phyloP scores from a whole-genome alignment of 2,797 vertebrate species.

The Premnoplex brunnescens region DNA sequence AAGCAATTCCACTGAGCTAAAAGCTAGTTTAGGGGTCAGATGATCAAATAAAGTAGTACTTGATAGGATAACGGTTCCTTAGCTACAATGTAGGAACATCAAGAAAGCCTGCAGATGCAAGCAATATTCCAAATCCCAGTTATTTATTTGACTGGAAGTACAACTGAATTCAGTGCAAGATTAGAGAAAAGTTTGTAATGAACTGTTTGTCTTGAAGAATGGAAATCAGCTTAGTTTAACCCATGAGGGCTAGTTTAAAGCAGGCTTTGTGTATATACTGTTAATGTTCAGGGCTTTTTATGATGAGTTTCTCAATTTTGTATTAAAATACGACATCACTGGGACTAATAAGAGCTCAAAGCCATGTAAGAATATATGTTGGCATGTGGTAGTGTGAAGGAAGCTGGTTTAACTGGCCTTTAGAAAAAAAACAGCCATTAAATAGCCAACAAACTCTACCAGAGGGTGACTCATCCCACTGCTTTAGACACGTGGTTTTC shows the following conservation, averaged over 20 bases:
- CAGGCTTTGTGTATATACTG: neutral
- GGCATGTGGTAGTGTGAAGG: neutral
- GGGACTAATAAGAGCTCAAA: neutral
- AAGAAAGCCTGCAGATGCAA: neutral
- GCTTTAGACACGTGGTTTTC: neutral
- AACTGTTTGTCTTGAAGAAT: neutral
- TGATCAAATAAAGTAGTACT: neutral
- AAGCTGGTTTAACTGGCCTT: slow-evolving; percentile 40
- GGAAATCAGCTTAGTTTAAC: neutral
- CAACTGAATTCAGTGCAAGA: neutral
- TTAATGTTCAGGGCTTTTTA: neutral
- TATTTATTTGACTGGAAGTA: neutral
- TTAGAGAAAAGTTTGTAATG: neutral
- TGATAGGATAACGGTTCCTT: slow-evolving; percentile 1
- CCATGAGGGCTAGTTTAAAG: neutral
- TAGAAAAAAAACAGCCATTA: neutral
- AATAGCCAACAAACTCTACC: neutral
- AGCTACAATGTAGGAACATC: neutral
- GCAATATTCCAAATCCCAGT: neutral
- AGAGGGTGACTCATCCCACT: slow-evolving; percentile 4
- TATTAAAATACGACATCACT: neutral
- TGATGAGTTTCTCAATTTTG: neutral
- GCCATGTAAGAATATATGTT: neutral
- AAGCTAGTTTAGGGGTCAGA: neutral
- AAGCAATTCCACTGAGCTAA: neutral